Evolutionary conservation across 2,888 invertebrate genomes (phyloP), one percentile per base, ranked within the genome.

Genomic region (Ephialtes manifestator): DNA sequence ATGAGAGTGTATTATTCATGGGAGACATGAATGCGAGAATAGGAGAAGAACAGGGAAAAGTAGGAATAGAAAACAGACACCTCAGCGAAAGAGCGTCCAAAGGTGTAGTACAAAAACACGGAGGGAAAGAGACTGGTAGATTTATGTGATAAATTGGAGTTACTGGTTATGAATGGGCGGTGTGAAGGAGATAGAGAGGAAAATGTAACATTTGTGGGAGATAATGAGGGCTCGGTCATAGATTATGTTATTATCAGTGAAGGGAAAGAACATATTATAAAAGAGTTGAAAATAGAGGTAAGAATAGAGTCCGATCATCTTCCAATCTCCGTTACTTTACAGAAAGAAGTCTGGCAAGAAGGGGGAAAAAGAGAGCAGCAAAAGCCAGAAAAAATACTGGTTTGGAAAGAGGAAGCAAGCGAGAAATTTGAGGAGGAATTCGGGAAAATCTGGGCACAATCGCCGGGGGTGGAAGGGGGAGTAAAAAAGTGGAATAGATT

Each of bases 21-120:
- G 81, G 82, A 10, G 75, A 87, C 24, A 77, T 85, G 39, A 85
- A 83, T 43, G 81, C 81, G 20, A 80, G 83, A 51, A 39, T 43
- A 18, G 81, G 81, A 11, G 55, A 68, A 2, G 46, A 46, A 7
- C 76, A 55, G 18, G 77, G 72, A 5, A 46, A 67, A 0, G 48
- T 28, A 24, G 51, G 81, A 35, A 53, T 65, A 35, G 65, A 11
- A 15, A 65, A 55, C 15, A 10, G n/a, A 8, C 8, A n/a, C 15
- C 0, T 15, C 15, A 13, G 51, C 1, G 68, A n/a, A 67, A 70
- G 74, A 39, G 8, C 2, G 58, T 74, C 67, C 0, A 67, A 48
- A 48, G 67, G 74, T 28, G 28, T n/a, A 46, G n/a, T n/a, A 5
- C n/a, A 28, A 10, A 35, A 81, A 81, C 46, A 8, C 20, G 5